Percentiles rank a stretch among this genome's conserved stretches.
phyloP scores from a whole-genome alignment of 2,113 vertebrate genomes.

The Notarius quadriscutis region DNA sequence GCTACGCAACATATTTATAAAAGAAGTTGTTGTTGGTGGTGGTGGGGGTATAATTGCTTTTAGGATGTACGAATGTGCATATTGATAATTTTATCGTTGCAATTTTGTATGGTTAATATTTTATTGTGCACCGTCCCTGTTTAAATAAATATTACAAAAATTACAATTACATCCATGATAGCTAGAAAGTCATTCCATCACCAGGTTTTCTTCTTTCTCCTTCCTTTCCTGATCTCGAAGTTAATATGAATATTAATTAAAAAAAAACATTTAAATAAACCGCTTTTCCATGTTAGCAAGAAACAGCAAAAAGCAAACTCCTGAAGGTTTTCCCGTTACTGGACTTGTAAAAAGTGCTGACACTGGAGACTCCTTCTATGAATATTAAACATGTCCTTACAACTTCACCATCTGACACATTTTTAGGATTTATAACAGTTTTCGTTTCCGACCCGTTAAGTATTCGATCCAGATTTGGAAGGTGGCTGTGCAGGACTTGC shows the following conservation, averaged over 20 bases:
- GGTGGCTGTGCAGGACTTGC: neutral
- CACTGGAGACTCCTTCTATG: slow-evolving; percentile 6
- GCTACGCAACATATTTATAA: no score
- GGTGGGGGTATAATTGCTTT: no score
- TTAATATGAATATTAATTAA: neutral
- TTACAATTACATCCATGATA: no score
- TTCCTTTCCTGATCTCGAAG: no score
- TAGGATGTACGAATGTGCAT: no score
- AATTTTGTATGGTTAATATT: no score
- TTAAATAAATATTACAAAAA: no score
- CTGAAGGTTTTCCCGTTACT: neutral
- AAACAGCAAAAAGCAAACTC: neutral
- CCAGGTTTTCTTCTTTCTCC: no score
- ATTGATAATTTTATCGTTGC: no score
- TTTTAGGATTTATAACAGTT: neutral
- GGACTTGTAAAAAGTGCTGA: neutral
- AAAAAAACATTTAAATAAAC: neutral
- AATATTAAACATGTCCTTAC: neutral
- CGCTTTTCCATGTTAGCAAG: neutral
- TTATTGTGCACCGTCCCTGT: no score
- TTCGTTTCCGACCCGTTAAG: neutral
- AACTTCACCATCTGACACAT: neutral
- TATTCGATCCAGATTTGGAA: neutral
- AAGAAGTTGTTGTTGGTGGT: no score
- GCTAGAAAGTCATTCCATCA: no score